These are phyloP conservation scores for Brachirus orientalis DNA, from an alignment of 2,113 vertebrate species.

Conservation along the genomic window DNA sequence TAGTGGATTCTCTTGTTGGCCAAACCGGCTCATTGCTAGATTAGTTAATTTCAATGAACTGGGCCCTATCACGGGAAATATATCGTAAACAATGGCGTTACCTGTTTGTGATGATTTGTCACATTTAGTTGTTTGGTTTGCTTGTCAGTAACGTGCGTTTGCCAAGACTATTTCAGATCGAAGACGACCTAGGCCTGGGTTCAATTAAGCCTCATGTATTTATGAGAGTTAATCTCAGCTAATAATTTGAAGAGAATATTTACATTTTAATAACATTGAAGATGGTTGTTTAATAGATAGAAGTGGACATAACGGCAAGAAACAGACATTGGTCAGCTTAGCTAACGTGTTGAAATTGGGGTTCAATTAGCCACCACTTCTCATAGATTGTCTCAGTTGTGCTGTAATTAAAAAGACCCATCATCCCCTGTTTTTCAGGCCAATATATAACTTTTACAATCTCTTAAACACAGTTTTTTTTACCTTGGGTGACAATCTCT, in stretches of 20 bases:
- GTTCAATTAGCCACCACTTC: neutral
- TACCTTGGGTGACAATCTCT: neutral
- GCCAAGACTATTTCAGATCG: constrained; percentile 10
- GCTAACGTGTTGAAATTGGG: neutral
- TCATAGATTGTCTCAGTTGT: neutral
- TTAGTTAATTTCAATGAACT: constrained; percentile 4
- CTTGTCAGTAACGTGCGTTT: neutral
- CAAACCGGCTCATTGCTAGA: constrained; percentile 16
- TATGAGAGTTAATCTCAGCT: neutral
- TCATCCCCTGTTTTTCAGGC: neutral
- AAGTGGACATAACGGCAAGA: neutral
- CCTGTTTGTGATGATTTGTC: neutral
- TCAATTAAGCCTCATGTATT: constrained; percentile 6
- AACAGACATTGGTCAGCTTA: neutral
- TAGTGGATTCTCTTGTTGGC: constrained; percentile 22
- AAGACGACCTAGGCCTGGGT: neutral
- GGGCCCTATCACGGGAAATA: neutral
- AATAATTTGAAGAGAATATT: neutral
- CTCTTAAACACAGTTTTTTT: neutral
- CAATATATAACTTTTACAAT: neutral
- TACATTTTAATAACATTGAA: neutral
- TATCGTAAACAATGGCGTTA: neutral
- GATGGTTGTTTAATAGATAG: neutral
- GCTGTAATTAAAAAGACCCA: neutral
- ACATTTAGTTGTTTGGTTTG: neutral